phyloP scores from a whole-genome alignment of 92 coral and sea anemone species.

The Siderastrea radians region DNA sequence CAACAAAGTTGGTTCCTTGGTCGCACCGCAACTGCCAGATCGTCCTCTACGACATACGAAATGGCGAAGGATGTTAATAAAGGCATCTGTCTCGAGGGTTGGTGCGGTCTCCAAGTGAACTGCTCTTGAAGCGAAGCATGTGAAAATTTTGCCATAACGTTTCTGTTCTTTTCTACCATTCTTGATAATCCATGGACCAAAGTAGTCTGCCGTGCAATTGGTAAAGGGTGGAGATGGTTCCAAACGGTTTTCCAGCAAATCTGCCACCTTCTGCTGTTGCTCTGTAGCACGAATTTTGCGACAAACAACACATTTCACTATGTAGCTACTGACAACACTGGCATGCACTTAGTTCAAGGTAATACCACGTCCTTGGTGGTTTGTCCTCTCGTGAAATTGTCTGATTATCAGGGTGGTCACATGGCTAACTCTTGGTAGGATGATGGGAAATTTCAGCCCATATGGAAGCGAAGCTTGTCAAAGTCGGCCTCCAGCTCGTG shows the following conservation, averaged over 20 bases:
- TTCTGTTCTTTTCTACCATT: slow-evolving; percentile 8
- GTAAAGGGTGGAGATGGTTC: slow-evolving; percentile 40
- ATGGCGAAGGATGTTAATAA: slow-evolving; percentile 25
- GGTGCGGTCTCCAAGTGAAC: slow-evolving; percentile 15
- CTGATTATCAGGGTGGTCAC: slow-evolving; percentile 33
- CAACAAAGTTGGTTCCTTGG: slow-evolving; percentile 48
- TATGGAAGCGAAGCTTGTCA: slow-evolving; percentile 26
- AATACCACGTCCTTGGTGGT: neutral
- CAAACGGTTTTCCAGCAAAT: slow-evolving; percentile 8
- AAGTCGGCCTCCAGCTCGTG: slow-evolving; percentile 57
- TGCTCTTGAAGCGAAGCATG: slow-evolving; percentile 34
- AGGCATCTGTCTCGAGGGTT: slow-evolving; percentile 26
- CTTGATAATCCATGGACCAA: slow-evolving; percentile 13
- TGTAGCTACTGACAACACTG: slow-evolving; percentile 14
- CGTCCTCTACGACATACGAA: slow-evolving; percentile 35
- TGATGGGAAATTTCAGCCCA: slow-evolving; percentile 26
- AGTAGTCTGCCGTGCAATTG: slow-evolving; percentile 1
- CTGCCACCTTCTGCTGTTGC: slow-evolving; percentile 38
- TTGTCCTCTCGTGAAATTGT: slow-evolving; percentile 38
- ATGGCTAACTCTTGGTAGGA: slow-evolving; percentile 42
- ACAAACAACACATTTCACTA: slow-evolving; percentile 24
- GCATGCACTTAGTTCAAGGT: slow-evolving; percentile 17
- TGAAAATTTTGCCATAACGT: slow-evolving; percentile 23
- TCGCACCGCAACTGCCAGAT: slow-evolving; percentile 37
- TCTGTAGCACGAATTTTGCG: slow-evolving; percentile 8